These are phyloP conservation scores for Troides oblongomaculatus DNA, from an alignment of 2,888 invertebrate species.

Conservation along the genomic window DNA sequence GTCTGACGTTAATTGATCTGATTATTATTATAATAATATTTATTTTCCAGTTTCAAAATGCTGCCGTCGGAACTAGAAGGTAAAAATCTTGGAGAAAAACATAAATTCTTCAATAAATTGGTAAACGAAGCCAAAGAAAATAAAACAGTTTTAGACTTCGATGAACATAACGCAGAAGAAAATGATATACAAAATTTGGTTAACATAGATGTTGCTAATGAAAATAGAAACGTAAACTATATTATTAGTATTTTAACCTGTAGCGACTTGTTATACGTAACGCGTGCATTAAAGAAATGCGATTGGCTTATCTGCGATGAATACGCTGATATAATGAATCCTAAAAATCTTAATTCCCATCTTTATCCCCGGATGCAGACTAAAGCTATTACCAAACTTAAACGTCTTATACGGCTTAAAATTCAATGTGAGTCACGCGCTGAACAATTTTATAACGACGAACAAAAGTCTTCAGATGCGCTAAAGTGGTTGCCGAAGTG, in stretches of 20 bases:
- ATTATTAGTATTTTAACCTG: slow-evolving; percentile 52
- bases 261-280: slow-evolving; percentile 57
- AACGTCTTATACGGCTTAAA: slow-evolving; percentile 52
- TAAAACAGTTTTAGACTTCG: slow-evolving; percentile 12
- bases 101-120: slow-evolving; percentile 49
- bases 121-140: slow-evolving; percentile 42
- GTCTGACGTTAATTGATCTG: too few relatives aligned
- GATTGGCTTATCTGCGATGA: slow-evolving; percentile 59
- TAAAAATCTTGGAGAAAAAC: slow-evolving; percentile 49
- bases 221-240: slow-evolving; percentile 51
- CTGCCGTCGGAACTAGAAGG: slow-evolving; percentile 37
- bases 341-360: slow-evolving; percentile 49
- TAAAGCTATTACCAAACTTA: slow-evolving; percentile 54
- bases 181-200: slow-evolving; percentile 52
- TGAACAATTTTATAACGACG: slow-evolving; percentile 57
- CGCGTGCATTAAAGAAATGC: slow-evolving; percentile 56
- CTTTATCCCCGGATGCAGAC: slow-evolving; percentile 56
- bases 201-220: slow-evolving; percentile 57
- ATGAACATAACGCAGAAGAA: slow-evolving; percentile 37
- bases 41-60: slow-evolving; percentile 20
- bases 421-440: slow-evolving; percentile 54
- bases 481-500: slow-evolving; percentile 61
- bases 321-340: slow-evolving; percentile 59
- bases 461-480: slow-evolving; percentile 41
- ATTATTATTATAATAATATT: not conserved